Conservation (phyloP, 2,888 invertebrate genomes). For the Myathropa florea region DNA sequence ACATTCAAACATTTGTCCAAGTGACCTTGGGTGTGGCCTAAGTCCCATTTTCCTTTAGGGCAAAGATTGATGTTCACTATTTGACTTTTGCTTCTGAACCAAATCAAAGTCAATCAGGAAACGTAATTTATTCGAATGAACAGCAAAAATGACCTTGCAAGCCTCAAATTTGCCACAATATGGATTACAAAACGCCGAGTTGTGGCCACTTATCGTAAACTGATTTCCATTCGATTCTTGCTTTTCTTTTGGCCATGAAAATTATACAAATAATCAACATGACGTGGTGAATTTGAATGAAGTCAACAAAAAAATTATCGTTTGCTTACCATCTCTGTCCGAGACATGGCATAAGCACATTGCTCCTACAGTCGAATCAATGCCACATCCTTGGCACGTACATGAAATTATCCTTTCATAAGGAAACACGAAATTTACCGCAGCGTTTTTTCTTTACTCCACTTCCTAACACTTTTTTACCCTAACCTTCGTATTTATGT, state of each 20-base stretch:
- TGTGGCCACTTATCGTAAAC: neutral
- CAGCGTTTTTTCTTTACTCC: neutral
- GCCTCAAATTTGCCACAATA: neutral
- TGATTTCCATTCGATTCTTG: neutral
- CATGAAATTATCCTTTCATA: slow-evolving; percentile 11
- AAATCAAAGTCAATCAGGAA: neutral
- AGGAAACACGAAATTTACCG: slow-evolving; percentile 7
- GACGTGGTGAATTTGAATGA: slow-evolving; percentile 22
- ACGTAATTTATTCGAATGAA: neutral
- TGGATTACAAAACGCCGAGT: neutral
- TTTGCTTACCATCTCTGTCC: neutral
- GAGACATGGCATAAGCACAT: neutral
- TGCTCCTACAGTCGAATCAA: neutral
- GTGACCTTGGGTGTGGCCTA: neutral
- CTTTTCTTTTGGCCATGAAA: neutral
- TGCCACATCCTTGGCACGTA: slow-evolving; percentile 28
- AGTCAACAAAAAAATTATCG: neutral
- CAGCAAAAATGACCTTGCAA: neutral
- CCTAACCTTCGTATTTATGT: neutral
- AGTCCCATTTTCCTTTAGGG: neutral
- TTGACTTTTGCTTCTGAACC: neutral
- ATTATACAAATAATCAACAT: slow-evolving; percentile 11
- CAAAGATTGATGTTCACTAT: neutral
- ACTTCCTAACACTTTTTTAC: neutral
- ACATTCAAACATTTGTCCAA: neutral